These are phyloP conservation scores for Nomia melanderi DNA, from an alignment of 1,140 invertebrate species.

Conservation along the genomic window DNA sequence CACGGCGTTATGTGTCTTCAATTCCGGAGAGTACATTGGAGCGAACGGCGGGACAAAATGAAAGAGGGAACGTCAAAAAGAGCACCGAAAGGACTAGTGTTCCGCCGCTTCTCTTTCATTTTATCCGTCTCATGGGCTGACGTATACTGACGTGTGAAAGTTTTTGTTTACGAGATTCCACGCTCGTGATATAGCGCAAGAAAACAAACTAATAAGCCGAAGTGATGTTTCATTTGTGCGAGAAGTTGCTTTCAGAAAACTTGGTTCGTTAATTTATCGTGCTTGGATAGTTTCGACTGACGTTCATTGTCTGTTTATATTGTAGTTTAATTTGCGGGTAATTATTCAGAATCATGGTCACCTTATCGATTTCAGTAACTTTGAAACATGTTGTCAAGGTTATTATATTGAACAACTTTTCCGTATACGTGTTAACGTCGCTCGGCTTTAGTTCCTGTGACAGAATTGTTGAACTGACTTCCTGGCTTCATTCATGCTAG, in stretches of 20 bases:
- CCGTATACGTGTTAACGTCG: no score
- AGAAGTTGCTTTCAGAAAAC: background rate
- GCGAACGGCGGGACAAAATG: constrained; percentile 7
- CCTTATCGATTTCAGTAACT: no score
- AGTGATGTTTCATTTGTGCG: background rate
- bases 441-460: no score
- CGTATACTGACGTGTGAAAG: background rate
- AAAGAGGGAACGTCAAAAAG: background rate
- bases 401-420: no score
- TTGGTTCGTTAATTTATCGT: no score
- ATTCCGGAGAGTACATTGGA: constrained; percentile 2
- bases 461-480: no score
- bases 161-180: background rate
- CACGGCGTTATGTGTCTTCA: constrained; percentile 28
- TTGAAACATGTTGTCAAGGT: no score
- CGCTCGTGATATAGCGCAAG: background rate
- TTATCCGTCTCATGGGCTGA: background rate
- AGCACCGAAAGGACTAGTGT: background rate
- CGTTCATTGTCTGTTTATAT: no score
- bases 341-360: no score
- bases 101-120: background rate
- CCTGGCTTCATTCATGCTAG: no score
- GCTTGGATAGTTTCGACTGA: no score
- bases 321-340: no score
- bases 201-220: background rate